phyloP scores from a whole-genome alignment of 2,888 invertebrate species.

The Drosophila villosipedis region DNA sequence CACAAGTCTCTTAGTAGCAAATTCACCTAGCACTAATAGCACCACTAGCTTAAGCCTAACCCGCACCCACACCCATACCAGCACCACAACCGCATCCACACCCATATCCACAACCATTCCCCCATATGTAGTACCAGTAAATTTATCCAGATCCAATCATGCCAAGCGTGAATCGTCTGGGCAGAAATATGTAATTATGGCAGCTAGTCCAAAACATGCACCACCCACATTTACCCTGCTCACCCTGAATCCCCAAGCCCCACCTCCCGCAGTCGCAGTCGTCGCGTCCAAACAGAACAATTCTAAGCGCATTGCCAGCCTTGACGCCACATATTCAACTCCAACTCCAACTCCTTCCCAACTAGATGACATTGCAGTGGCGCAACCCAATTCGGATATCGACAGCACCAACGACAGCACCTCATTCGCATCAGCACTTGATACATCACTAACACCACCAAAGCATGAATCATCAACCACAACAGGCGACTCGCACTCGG shows the following conservation, averaged over 20 bases:
- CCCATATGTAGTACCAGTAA: constrained; percentile 54
- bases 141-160: constrained; percentile 27
- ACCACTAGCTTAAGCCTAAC: constrained; percentile 47
- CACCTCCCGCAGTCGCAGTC: background rate
- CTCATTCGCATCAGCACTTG: constrained; percentile 62
- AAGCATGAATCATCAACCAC: constrained; percentile 60
- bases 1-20: constrained; percentile 36
- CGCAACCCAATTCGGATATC: constrained; percentile 61
- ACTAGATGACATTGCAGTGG: constrained; percentile 85
- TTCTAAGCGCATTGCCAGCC: constrained; percentile 68
- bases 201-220: constrained; percentile 61
- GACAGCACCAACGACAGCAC: constrained; percentile 47
- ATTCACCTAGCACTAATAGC: constrained; percentile 18
- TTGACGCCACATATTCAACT: constrained; percentile 78
- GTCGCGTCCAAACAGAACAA: constrained; percentile 38
- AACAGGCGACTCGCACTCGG: constrained; percentile 11
- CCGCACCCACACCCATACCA: constrained; percentile 19
- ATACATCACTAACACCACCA: constrained; percentile 75
- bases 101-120: constrained; percentile 16
- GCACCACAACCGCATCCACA: constrained; percentile 20
- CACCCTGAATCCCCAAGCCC: constrained; percentile 50
- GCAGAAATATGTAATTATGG: constrained; percentile 54
- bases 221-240: constrained; percentile 65
- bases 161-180: constrained; percentile 50
- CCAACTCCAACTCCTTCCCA: constrained; percentile 82